These are phyloP conservation scores for Nomada hirtipes DNA, from an alignment of 2,888 invertebrate genomes.

Conservation along the genomic window DNA sequence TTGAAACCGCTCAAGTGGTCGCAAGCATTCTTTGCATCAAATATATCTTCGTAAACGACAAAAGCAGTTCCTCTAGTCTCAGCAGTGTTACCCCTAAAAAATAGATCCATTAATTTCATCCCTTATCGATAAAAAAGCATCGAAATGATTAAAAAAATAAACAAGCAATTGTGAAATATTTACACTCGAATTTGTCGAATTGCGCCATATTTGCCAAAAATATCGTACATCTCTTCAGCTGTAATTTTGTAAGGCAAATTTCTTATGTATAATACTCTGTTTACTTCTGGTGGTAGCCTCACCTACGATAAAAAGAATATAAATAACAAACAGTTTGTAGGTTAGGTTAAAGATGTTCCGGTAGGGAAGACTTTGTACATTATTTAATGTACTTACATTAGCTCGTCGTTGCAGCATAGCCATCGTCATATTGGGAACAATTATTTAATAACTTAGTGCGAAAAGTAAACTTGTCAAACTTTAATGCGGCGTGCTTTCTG, in stretches of 20 bases:
- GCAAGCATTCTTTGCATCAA: slow-evolving; percentile 99
- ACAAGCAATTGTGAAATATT: slow-evolving; percentile 83
- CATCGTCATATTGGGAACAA: slow-evolving; percentile 84
- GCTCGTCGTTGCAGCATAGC: slow-evolving; percentile 90
- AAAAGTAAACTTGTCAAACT: background rate
- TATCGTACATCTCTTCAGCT: slow-evolving; percentile 99
- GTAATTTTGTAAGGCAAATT: slow-evolving; percentile 99
- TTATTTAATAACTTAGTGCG: background rate
- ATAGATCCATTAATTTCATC: slow-evolving; percentile 2
- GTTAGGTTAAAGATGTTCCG: slow-evolving; percentile 33
- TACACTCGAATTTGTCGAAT: slow-evolving; percentile 99
- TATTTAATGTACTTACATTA: slow-evolving; percentile 86
- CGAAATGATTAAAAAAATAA: background rate
- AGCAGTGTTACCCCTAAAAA: slow-evolving; percentile 96
- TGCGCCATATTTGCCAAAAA: slow-evolving; percentile 99
- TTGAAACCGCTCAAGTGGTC: slow-evolving; percentile 99
- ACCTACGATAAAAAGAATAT: slow-evolving; percentile 88
- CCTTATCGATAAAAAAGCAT: background rate
- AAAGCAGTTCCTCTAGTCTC: slow-evolving; percentile 99
- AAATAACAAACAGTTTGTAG: slow-evolving; percentile 20
- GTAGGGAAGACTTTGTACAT: no score
- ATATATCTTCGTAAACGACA: slow-evolving; percentile 99
- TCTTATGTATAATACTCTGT: slow-evolving; percentile 97
- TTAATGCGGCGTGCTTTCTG: background rate
- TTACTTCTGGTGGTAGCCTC: slow-evolving; percentile 98